A percentile compares a stretch with the other conserved stretches of the same genome.
Evolutionary conservation across 1,140 invertebrate genomes (phyloP).

Genomic region (Drosophila arizonae): DNA sequence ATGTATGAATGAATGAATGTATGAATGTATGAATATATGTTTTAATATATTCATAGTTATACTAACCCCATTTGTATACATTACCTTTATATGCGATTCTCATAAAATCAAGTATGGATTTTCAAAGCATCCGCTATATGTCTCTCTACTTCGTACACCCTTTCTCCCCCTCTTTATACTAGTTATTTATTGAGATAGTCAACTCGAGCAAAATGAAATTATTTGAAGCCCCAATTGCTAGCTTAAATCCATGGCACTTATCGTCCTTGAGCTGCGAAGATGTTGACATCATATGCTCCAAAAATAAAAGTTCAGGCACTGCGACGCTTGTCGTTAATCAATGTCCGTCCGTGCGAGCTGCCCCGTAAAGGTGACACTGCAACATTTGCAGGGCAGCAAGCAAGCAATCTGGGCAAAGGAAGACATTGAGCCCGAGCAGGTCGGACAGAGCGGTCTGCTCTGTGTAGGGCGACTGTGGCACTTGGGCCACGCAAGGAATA

Average conservation of each 20-base stretch:
- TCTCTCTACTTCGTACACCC: background rate
- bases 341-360: conserved; percentile 36
- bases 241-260: background rate
- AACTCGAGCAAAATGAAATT: background rate
- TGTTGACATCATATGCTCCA: conserved; percentile 8
- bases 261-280: background rate
- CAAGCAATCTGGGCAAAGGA: conserved; percentile 19
- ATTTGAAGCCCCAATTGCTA: background rate
- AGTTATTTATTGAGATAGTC: background rate
- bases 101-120: background rate
- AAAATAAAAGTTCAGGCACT: conserved; percentile 6
- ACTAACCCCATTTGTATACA: too few species aligned
- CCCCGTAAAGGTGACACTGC: conserved; percentile 33
- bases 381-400: conserved; percentile 26
- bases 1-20: background rate
- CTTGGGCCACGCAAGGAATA: conserved; percentile 4
- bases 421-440: background rate
- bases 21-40: background rate
- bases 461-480: too few species aligned
- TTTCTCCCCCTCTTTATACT: background rate
- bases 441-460: too few species aligned
- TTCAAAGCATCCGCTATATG: background rate
- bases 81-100: too few species aligned
- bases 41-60: too few species aligned
- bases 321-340: conserved; percentile 46